Percentiles rank a stretch among this genome's conserved stretches.
These are phyloP conservation scores for Drosophila conformis DNA, from an alignment of 2,888 invertebrate genomes.

Conservation along the genomic window DNA sequence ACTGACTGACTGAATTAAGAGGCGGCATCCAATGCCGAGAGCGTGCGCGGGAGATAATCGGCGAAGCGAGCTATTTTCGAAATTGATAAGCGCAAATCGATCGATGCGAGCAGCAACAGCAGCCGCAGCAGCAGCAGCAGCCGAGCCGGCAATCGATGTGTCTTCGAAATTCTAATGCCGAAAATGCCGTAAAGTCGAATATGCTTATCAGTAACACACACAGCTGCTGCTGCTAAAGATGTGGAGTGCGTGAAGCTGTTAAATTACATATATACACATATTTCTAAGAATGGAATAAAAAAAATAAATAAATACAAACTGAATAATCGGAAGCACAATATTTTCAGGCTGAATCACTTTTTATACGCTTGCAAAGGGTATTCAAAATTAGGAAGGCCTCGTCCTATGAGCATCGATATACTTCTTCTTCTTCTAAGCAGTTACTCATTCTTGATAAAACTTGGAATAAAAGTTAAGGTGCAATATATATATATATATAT, in stretches of 20 bases:
- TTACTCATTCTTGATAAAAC: not conserved
- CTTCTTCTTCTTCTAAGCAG: not conserved
- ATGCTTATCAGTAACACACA: constrained; percentile 38
- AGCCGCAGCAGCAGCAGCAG: not conserved
- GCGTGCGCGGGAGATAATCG: constrained; percentile 56
- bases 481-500: too few relatives aligned
- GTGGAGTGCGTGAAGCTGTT: not conserved
- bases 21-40: constrained; percentile 50
- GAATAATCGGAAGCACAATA: not conserved
- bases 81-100: constrained; percentile 63
- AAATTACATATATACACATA: not conserved
- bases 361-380: not conserved
- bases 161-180: constrained; percentile 32
- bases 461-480: not conserved
- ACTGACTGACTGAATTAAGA: constrained; percentile 64
- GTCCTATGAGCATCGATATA: not conserved
- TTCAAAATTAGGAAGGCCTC: not conserved
- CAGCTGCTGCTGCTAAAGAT: not conserved
- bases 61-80: constrained; percentile 59
- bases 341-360: not conserved
- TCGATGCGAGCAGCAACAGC: constrained; percentile 15
- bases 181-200: constrained; percentile 20
- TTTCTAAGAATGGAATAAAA: not conserved
- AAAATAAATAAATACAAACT: not conserved
- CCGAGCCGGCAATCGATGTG: not conserved